phyloP scores from a whole-genome alignment of 37 sponge, comb jelly and placozoan species.

The Bolinopsis microptera region DNA sequence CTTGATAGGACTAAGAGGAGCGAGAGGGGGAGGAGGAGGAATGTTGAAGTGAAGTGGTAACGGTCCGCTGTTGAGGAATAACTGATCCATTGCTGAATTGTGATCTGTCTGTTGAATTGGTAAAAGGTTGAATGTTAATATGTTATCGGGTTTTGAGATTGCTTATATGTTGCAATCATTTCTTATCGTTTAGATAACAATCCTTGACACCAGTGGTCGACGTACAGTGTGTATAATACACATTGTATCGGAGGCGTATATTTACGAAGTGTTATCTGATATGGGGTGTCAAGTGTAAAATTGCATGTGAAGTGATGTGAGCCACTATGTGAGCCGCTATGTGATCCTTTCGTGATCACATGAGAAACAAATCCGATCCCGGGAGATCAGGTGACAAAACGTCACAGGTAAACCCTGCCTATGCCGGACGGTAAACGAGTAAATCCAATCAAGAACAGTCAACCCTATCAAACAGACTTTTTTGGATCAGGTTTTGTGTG shows the following conservation, averaged over 20 bases:
- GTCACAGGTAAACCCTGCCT: too few species aligned
- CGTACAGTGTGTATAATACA: neutral
- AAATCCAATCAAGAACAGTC: too few species aligned
- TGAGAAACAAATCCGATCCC: neutral
- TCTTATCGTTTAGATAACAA: neutral
- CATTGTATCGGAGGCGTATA: neutral
- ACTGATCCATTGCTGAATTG: neutral
- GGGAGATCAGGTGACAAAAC: too few species aligned
- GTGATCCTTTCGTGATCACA: neutral
- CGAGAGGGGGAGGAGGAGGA: slow-evolving; percentile 57
- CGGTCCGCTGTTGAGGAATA: neutral
- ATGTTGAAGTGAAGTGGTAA: neutral
- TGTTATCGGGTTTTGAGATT: too few species aligned
- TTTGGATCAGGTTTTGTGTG: too few species aligned
- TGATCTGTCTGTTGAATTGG: too few species aligned
- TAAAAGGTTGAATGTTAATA: too few species aligned
- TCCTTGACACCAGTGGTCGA: slow-evolving; percentile 45
- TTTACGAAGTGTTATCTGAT: neutral
- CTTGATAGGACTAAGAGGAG: slow-evolving; percentile 54
- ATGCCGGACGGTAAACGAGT: too few species aligned
- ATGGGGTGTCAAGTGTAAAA: neutral
- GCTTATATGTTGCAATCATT: too few species aligned
- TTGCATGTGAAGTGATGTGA: neutral
- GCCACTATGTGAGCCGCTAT: too few species aligned
- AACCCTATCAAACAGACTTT: too few species aligned